phyloP scores from a whole-genome alignment of 1,140 invertebrate genomes.

The Papilio glaucus region DNA sequence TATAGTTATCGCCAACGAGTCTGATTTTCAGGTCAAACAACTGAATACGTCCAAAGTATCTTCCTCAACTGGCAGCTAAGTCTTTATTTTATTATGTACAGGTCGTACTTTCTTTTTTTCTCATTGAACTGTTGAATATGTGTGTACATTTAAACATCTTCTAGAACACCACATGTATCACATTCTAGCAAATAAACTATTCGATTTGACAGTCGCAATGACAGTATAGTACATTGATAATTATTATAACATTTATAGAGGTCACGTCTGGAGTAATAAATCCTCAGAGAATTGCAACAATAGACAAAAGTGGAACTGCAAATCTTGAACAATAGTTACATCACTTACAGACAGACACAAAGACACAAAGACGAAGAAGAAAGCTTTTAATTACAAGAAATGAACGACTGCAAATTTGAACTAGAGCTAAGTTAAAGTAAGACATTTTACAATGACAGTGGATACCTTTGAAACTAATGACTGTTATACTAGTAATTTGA shows the following conservation, averaged over 20 bases:
- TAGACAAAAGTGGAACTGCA: background rate
- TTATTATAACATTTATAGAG: background rate
- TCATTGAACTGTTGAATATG: too few relatives aligned
- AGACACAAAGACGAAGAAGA: background rate
- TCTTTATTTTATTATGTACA: too few relatives aligned
- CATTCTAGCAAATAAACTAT: too few relatives aligned
- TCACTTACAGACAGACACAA: background rate
- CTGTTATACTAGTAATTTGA: background rate
- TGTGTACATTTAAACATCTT: too few relatives aligned
- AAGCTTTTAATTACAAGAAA: constrained; percentile 16
- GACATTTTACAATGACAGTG: constrained; percentile 1
- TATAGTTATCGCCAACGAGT: too few relatives aligned
- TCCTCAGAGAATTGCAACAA: background rate
- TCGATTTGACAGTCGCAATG: too few relatives aligned
- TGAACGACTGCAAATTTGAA: constrained; percentile 1
- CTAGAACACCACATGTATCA: too few relatives aligned
- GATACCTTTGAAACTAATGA: background rate
- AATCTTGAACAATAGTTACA: constrained; percentile 3
- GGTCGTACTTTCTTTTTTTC: too few relatives aligned
- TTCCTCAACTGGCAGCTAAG: too few relatives aligned
- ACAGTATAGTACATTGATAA: background rate
- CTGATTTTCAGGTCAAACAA: too few relatives aligned
- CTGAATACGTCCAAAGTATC: too few relatives aligned
- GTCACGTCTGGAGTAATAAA: background rate
- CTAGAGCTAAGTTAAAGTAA: constrained; percentile 2